These are phyloP conservation scores for Equus przewalskii DNA, from an alignment of 2,113 vertebrate genomes.

Conservation along the genomic window DNA sequence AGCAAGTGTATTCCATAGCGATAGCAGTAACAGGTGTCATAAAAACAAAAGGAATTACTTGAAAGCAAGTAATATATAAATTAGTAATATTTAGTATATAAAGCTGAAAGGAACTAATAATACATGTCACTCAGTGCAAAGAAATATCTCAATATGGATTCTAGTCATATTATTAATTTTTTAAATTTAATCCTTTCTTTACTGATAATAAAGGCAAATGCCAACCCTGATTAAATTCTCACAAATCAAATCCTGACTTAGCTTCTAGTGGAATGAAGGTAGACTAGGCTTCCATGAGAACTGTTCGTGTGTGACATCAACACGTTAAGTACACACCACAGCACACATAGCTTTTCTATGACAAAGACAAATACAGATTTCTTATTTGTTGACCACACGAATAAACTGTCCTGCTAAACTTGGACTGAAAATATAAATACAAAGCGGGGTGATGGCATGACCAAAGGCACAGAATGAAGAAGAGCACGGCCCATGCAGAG, in stretches of 20 bases:
- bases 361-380: accelerated
- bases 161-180: not conserved
- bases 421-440: not conserved
- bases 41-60: not conserved
- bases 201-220: not conserved
- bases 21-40: not conserved
- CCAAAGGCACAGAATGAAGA: not conserved
- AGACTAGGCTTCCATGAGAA: not conserved
- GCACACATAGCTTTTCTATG: not conserved
- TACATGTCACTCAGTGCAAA: not conserved
- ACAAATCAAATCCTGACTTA: not conserved
- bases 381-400: not conserved
- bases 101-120: not conserved
- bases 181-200: not conserved
- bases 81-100: no score
- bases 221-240: not conserved
- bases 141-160: not conserved
- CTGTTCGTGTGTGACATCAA: accelerated
- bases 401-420: not conserved
- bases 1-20: not conserved
- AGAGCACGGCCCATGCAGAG: accelerated
- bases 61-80: not conserved
- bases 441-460: not conserved
- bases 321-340: accelerated
- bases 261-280: not conserved